Evolutionary conservation across 2,113 vertebrate genomes (phyloP), one percentile per base, ranked within the genome.

Genomic region (Collichthys lucidus): DNA sequence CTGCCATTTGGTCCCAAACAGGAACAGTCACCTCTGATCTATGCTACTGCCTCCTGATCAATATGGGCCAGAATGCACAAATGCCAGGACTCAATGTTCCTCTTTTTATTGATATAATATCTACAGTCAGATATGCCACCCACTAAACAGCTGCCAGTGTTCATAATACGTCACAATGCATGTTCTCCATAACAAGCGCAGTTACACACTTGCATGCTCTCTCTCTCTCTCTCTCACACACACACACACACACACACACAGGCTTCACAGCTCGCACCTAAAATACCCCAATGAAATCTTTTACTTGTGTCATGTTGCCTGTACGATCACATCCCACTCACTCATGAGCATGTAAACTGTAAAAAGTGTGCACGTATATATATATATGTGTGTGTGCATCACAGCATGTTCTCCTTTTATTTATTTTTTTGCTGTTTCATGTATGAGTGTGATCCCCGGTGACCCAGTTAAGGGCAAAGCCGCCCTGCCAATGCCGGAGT

Each of bases 401-500:
- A 71, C 47, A 82, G 57, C 62, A 75, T 92, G 67, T 80, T 87
- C 10, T 42, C 35, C 35, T 40, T 40, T 40, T 40, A 40, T 40
- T 40, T 86, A 68, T 85, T 77, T 60, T 86, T 86, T 71, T 84
- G 86, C 84, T 77, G 73, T 84, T 93, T 93, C 79, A 88, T 90
- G 69, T 83, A 49, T 91, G 89, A 85, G 49, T 44, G 66, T 88
- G 71, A 82, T 89, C 88, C 85, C 89, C 16, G 57, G 71, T 93
- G 94, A 95, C 93, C 94, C 92, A 94, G 74, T 94, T 89, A 93
- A 85, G 89, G 89, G 86, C 87, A 90, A 84, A 88, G 75, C 69
- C 7, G 22, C 82, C 89, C 80, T 82, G 73, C 71, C 85, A 82
- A 40, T 65, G 65, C 74, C 44, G 40, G 74, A 85, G 78, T 62